Percentiles rank a stretch among this genome's conserved stretches.
Evolutionary conservation across 2,113 vertebrate genomes (phyloP).

Genomic region (Labeo catla): DNA sequence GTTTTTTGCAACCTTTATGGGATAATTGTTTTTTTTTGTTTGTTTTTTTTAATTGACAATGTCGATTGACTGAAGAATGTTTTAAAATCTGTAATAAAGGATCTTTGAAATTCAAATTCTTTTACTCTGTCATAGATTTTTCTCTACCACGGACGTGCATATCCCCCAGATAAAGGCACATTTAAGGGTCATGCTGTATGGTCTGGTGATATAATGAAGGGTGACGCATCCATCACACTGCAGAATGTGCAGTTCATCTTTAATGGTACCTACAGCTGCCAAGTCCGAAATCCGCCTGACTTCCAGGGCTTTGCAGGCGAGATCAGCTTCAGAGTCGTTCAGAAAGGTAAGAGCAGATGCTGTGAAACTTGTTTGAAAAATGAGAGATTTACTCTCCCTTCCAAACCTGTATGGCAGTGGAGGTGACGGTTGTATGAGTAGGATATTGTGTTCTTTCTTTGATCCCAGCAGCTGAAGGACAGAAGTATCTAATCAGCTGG

Average conservation of each 20-base stretch:
- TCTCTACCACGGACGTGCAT: constrained; percentile 77
- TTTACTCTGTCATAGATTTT: constrained; percentile 78
- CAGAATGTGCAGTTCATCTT: constrained; percentile 81
- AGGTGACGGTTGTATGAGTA: constrained; percentile 3
- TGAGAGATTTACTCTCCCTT: not conserved
- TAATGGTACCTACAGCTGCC: constrained; percentile 90
- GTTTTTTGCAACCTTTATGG: no score
- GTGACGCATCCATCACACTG: constrained; percentile 83
- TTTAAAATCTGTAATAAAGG: no score
- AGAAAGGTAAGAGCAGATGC: constrained; percentile 67
- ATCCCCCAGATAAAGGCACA: constrained; percentile 64
- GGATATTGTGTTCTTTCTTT: not conserved
- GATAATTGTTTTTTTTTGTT: no score
- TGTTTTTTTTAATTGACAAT: no score
- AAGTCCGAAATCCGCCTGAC: constrained; percentile 89
- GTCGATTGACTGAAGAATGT: no score
- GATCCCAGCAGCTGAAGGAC: constrained; percentile 35
- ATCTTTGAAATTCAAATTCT: not conserved
- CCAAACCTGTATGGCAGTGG: not conserved
- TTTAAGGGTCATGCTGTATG: constrained; percentile 83
- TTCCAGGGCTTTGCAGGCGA: constrained; percentile 80
- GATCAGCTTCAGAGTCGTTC: constrained; percentile 78
- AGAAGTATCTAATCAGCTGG: not conserved
- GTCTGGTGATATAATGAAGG: constrained; percentile 80
- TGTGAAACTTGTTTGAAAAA: not conserved